Conservation (phyloP, 2,888 invertebrate genomes). For the Tipula lateralis region DNA sequence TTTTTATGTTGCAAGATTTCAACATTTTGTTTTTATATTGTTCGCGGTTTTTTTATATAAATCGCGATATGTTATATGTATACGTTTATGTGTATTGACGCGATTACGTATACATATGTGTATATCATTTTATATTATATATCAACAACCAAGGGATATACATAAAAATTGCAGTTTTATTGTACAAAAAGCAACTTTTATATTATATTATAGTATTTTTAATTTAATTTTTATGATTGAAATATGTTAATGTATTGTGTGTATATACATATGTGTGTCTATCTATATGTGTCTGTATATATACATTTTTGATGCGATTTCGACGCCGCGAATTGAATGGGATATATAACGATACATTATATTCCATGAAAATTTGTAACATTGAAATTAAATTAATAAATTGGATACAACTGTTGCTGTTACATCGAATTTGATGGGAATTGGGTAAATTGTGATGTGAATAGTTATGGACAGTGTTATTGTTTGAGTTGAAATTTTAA, state of each 20-base stretch:
- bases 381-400: slow-evolving; percentile 11
- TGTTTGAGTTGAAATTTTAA: not conserved
- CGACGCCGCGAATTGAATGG: not conserved
- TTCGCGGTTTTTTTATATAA: not conserved
- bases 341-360: not conserved
- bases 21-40: not conserved
- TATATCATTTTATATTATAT: not conserved
- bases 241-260: not conserved
- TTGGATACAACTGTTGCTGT: slow-evolving; percentile 14
- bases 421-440: slow-evolving; percentile 24
- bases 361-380: not conserved
- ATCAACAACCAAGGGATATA: not conserved
- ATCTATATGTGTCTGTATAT: not conserved
- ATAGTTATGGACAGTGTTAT: not conserved
- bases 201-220: not conserved
- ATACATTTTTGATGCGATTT: not conserved
- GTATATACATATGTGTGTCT: no score
- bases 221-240: not conserved
- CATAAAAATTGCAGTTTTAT: not conserved
- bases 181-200: not conserved
- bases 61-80: not conserved
- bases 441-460: not conserved
- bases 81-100: not conserved
- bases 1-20: not conserved
- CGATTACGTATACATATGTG: not conserved